A percentile compares a stretch with the other conserved stretches of the same genome.
Conservation (phyloP, 1,140 invertebrate genomes). For the Leucophenga varia region DNA sequence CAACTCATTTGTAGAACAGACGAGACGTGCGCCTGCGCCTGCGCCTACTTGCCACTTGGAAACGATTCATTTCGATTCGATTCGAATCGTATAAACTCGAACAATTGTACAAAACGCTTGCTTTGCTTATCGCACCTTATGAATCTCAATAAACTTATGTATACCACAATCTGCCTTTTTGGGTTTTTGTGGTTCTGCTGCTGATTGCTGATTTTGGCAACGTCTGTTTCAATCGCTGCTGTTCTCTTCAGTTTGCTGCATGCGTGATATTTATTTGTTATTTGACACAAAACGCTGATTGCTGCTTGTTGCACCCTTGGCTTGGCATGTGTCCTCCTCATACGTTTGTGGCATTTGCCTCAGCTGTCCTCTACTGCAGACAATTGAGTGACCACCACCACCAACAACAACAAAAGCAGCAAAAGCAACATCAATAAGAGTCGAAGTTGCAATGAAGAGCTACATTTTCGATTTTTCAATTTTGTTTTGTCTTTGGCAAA, state of each 20-base stretch:
- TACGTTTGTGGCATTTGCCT: neutral
- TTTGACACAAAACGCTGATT: constrained; percentile 47
- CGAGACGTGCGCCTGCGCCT: no score
- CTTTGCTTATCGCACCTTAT: constrained; percentile 34
- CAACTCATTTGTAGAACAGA: no score
- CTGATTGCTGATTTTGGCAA: constrained; percentile 47
- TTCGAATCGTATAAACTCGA: no score
- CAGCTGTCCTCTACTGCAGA: constrained; percentile 7
- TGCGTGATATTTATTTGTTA: constrained; percentile 55
- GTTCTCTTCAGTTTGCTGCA: constrained; percentile 12
- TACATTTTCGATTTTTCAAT: constrained; percentile 43
- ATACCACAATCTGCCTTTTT: constrained; percentile 14
- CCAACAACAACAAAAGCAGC: constrained; percentile 23
- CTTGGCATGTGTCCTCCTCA: constrained; percentile 38
- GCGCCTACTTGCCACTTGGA: neutral
- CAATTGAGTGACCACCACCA: constrained; percentile 52
- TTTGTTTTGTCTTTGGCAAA: constrained; percentile 19
- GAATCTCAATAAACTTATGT: no score
- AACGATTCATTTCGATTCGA: neutral
- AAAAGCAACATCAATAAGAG: constrained; percentile 19
- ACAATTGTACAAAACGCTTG: constrained; percentile 6
- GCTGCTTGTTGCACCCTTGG: constrained; percentile 4
- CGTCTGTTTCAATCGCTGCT: neutral
- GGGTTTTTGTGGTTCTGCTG: constrained; percentile 36
- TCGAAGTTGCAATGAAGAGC: constrained; percentile 17